Evolutionary conservation across 2,797 vertebrate genomes (phyloP).

Genomic region (Eulemur rubriventer): DNA sequence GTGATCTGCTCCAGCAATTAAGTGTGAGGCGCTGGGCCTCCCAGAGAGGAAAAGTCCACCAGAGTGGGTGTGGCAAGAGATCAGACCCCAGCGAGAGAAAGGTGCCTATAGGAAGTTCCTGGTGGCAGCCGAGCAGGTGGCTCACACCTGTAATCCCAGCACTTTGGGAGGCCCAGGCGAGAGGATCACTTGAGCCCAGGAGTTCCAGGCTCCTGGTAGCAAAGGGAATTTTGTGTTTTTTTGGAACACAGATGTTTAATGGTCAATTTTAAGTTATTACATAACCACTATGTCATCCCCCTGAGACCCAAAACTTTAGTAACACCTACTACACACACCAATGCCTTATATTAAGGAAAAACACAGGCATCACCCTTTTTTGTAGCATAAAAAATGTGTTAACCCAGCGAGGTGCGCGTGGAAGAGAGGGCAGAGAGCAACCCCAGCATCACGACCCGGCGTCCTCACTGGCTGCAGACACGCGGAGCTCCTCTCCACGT

Average conservation of each 20-base stretch:
- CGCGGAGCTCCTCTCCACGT: background rate
- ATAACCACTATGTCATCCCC: background rate
- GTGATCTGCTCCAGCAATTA: background rate
- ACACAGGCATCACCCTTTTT: background rate
- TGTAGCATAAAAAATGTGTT: background rate
- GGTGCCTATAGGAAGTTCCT: background rate
- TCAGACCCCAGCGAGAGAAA: fast-evolving
- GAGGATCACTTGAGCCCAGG: background rate
- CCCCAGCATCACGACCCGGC: background rate
- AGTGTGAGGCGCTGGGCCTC: too few relatives aligned
- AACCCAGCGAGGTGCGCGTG: background rate
- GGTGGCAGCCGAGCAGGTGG: background rate
- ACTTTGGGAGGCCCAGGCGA: background rate
- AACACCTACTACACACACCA: background rate
- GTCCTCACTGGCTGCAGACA: background rate
- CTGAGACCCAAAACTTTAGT: background rate
- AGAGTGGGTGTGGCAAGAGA: background rate
- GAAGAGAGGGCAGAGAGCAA: too few relatives aligned
- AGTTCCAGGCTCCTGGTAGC: background rate
- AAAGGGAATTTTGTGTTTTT: background rate
- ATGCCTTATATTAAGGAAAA: background rate
- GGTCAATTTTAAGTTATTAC: too few relatives aligned
- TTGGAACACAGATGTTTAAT: too few relatives aligned
- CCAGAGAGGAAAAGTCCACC: too few relatives aligned
- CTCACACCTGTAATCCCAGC: background rate